Evolutionary conservation across 2,797 vertebrate species (phyloP).

Genomic region (Pseudochirops corinnae): DNA sequence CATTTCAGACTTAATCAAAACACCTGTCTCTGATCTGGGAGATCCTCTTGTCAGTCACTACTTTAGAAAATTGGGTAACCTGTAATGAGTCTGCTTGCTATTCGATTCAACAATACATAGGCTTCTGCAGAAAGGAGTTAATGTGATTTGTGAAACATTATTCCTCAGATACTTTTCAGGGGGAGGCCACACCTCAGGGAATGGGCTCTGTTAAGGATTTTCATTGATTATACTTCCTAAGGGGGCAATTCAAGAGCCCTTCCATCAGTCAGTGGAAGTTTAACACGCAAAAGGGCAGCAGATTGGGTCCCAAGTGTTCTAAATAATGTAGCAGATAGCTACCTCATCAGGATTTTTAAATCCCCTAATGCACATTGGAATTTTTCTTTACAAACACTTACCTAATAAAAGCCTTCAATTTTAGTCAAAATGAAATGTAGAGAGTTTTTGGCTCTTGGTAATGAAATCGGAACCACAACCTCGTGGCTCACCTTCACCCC

Average conservation of each 20-base stretch:
- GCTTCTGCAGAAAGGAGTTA: background rate
- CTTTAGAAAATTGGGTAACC: constrained; percentile 60
- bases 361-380: constrained; percentile 60
- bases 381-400: constrained; percentile 70
- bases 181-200: constrained; percentile 24
- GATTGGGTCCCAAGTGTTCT: constrained; percentile 61
- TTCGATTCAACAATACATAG: background rate
- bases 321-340: constrained; percentile 69
- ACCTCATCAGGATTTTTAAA: constrained; percentile 67
- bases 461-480: constrained; percentile 20
- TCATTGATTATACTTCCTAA: constrained; percentile 59
- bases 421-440: constrained; percentile 55
- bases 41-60: constrained; percentile 30
- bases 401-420: constrained; percentile 67
- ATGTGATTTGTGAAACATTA: constrained; percentile 59
- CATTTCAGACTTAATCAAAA: constrained; percentile 58
- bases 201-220: constrained; percentile 58
- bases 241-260: constrained; percentile 61
- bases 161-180: constrained; percentile 3
- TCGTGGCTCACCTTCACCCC: background rate
- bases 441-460: constrained; percentile 29
- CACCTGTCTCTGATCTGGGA: constrained; percentile 24
- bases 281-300: constrained; percentile 54
- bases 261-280: constrained; percentile 44
- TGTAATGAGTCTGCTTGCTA: constrained; percentile 25